phyloP scores from a whole-genome alignment of 2,113 vertebrate species.

The Pogona vitticeps region DNA sequence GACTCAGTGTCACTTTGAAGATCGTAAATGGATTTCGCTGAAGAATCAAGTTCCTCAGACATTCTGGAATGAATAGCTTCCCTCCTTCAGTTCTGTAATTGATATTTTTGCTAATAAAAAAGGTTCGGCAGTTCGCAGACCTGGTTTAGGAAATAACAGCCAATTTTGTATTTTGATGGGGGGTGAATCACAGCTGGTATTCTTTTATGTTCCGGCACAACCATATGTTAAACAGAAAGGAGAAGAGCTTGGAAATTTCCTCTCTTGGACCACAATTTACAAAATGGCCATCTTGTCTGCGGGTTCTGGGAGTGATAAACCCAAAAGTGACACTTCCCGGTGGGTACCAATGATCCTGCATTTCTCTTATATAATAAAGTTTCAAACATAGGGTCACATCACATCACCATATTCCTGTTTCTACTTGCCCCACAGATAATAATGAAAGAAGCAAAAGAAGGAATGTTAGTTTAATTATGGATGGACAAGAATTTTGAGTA shows the following conservation, averaged over 20 bases:
- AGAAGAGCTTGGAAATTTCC: too few species aligned
- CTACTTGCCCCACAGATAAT: neutral
- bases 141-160: conserved; percentile 11
- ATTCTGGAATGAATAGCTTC: neutral
- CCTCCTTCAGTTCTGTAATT: conserved; percentile 32
- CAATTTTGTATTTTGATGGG: neutral
- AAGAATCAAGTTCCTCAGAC: conserved; percentile 63
- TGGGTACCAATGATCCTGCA: neutral
- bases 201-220: neutral
- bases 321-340: too few species aligned
- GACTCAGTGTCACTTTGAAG: conserved; percentile 56
- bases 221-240: too few species aligned
- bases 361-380: neutral
- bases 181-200: neutral
- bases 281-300: too few species aligned
- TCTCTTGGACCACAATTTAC: too few species aligned
- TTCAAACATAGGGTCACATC: too few species aligned
- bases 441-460: neutral
- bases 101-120: conserved; percentile 43
- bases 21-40: conserved; percentile 58
- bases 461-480: neutral
- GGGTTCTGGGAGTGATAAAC: too few species aligned
- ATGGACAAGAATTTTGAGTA: too few species aligned
- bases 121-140: neutral
- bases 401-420: neutral